A percentile compares a stretch with the other conserved stretches of the same genome.
phyloP scores from a whole-genome alignment of 2,113 vertebrate genomes.

The Ifrita kowaldi region DNA sequence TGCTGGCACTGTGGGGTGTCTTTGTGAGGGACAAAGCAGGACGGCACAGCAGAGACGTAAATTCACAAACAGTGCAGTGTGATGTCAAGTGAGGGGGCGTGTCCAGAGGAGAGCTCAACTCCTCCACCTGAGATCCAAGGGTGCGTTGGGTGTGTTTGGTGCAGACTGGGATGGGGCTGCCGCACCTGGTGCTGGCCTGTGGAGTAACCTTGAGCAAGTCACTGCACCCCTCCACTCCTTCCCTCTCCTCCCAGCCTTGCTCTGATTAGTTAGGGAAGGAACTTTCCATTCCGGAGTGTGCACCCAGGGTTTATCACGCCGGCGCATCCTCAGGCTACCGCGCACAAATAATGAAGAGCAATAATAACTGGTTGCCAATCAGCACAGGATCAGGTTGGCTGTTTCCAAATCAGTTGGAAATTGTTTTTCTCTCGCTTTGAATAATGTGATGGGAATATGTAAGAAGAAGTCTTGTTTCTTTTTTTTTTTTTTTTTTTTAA shows the following conservation, averaged over 20 bases:
- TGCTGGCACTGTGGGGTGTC: background rate
- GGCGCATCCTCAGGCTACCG: background rate
- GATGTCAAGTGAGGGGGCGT: background rate
- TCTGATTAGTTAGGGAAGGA: background rate
- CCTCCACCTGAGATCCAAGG: background rate
- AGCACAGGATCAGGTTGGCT: background rate
- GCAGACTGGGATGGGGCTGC: background rate
- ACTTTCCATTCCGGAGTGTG: background rate
- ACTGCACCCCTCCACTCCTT: background rate
- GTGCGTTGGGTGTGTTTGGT: background rate
- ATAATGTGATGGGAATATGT: constrained; percentile 30
- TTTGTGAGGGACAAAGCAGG: background rate
- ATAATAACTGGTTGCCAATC: constrained; percentile 17
- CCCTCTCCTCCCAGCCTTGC: background rate
- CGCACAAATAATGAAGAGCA: background rate
- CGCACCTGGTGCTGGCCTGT: background rate
- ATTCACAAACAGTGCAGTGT: background rate
- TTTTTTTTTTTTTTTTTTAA: too few species aligned
- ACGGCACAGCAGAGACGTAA: background rate
- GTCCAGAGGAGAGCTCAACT: background rate
- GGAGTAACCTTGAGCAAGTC: background rate
- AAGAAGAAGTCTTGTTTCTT: background rate
- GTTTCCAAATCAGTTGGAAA: constrained; percentile 45
- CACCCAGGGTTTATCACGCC: background rate
- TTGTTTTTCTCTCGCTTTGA: constrained; percentile 33